Conservation (phyloP, 1,140 invertebrate species). For the Pachypsylla venusta region DNA sequence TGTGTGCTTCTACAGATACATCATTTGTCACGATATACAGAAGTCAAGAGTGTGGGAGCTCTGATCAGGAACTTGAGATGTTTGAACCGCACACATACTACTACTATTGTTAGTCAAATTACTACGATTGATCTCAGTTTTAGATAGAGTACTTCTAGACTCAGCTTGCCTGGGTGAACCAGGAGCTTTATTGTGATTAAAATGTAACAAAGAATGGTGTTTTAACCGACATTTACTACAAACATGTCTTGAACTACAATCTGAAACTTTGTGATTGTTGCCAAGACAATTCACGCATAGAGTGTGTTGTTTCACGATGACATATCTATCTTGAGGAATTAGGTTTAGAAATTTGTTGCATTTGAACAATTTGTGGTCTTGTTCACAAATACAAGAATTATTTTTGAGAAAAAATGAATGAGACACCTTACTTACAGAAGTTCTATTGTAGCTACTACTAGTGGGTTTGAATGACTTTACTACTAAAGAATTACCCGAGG, state of each 20-base stretch:
- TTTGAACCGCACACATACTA: no score
- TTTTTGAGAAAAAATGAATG: not conserved
- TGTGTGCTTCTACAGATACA: no score
- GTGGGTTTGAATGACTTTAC: no score
- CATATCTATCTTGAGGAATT: not conserved
- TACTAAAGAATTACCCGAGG: no score
- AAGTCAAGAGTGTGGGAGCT: no score
- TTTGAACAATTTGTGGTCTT: not conserved
- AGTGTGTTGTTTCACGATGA: not conserved
- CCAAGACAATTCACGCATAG: not conserved
- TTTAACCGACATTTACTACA: not conserved
- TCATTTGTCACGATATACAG: no score
- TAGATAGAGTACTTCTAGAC: no score
- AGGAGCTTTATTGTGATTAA: no score
- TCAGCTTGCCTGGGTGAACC: no score
- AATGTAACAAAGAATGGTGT: not conserved
- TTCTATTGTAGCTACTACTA: not conserved
- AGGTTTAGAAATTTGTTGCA: not conserved
- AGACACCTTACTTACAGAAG: not conserved
- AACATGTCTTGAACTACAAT: not conserved
- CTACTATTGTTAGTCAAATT: no score
- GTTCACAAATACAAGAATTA: not conserved
- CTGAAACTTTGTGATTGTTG: not conserved
- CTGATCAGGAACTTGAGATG: no score
- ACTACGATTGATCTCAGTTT: no score